Base-by-base conservation (phyloP, 2,888 invertebrate genomes). In the Mythimna lalbum region DNA sequence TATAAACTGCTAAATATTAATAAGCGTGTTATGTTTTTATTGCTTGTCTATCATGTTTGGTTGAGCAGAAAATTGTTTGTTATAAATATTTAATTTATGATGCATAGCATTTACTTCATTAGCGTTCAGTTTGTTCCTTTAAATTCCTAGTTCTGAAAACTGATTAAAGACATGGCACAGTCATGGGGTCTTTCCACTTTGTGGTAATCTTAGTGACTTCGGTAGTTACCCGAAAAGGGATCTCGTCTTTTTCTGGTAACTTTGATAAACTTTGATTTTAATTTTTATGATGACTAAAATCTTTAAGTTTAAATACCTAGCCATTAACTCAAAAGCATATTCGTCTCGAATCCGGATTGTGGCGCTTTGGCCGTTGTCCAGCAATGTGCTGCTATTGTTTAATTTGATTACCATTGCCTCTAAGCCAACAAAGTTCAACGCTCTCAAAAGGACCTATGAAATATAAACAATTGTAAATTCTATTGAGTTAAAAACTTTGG, bases 391-490 rank as follows among this genome's bases (percentile, higher is more conserved):
- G 62, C 5, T 53, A 76, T 80, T 76, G 78, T 78, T 78, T 80
- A 60, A 76, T 78, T 76, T 69, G 36, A 76, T 68, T 65, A 69
- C 33, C 31, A 69, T 56, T 69, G 62, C 19, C 52, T 60, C 76
- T 80, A 60, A 78, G 71, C 81, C 81, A 78, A 76, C 76, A 60
- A 66, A 80, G 78, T 80, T 78, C 81, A 78, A 70, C 56, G 78
- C 50, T 43, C 78, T 63, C 49, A 60, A n/a, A 56, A 74, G 59
- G 69, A 60, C 59, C 43, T 55, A 33, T 27, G 53, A 10, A 59
- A 21, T 63, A 52, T 62, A 49, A 63, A 63, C 50, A 59, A 47
- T 52, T 17, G 14, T 39, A 39, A 39, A 43, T 6, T 43, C 43
- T 43, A 43, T 43, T 5, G 17, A 1, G 43, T 6, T n/a, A 27